Percentiles rank a stretch among this genome's conserved stretches.
phyloP scores from a whole-genome alignment of 2,797 vertebrate species.

The Lindbergichthys nudifrons region DNA sequence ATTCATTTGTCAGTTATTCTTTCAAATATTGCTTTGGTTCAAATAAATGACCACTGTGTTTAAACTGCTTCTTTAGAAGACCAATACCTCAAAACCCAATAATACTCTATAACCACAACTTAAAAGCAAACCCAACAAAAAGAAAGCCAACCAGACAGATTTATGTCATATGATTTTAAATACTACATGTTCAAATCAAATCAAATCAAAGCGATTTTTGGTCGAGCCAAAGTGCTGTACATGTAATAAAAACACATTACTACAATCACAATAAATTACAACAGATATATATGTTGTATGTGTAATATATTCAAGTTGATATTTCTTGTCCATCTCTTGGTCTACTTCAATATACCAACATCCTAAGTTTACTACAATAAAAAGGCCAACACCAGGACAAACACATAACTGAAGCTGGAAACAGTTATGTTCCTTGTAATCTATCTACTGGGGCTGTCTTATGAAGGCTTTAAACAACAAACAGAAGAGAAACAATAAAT shows the following conservation, averaged over 20 bases:
- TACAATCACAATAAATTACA: too few relatives aligned
- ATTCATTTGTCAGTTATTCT: too few relatives aligned
- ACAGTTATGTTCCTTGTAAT: neutral
- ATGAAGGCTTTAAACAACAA: neutral
- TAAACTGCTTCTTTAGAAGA: neutral
- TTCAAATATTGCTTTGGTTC: too few relatives aligned
- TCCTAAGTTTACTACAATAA: neutral
- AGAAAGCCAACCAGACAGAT: neutral
- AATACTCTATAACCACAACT: neutral
- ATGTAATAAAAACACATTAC: too few relatives aligned
- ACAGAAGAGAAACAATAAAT: neutral
- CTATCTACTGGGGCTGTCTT: too few relatives aligned
- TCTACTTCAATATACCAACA: neutral
- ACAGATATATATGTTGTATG: too few relatives aligned
- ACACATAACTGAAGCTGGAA: neutral
- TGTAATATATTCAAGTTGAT: neutral
- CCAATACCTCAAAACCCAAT: neutral
- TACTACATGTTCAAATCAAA: too few relatives aligned
- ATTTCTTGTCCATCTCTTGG: neutral
- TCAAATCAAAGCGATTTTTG: too few relatives aligned
- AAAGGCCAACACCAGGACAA: neutral
- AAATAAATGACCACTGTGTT: too few relatives aligned
- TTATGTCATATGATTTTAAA: neutral
- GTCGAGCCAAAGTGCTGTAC: too few relatives aligned
- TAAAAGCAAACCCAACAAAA: neutral